A percentile compares a stretch with the other conserved stretches of the same genome.
phyloP scores from a whole-genome alignment of 1,140 invertebrate genomes.

The Cecropterus lyciades region DNA sequence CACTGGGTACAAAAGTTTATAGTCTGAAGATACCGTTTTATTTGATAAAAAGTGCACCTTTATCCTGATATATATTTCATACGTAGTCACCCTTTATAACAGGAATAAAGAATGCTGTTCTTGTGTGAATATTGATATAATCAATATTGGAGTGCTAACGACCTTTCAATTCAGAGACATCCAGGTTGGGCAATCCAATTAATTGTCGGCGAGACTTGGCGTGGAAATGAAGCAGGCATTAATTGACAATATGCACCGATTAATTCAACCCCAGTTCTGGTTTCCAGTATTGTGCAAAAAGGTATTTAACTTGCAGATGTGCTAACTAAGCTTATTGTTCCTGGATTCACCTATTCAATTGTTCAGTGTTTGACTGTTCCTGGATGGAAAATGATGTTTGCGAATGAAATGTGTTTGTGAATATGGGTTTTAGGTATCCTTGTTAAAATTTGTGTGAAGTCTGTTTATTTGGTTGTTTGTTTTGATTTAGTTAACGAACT shows the following conservation, averaged over 20 bases:
- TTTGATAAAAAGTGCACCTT: too few relatives aligned
- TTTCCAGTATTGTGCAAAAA: slow-evolving; percentile 11
- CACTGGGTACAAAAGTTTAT: too few relatives aligned
- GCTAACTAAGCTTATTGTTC: slow-evolving; percentile 34
- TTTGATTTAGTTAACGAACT: too few relatives aligned
- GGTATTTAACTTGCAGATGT: slow-evolving; percentile 31
- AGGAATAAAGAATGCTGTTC: slow-evolving; percentile 12
- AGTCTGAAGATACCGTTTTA: too few relatives aligned
- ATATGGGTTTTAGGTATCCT: too few relatives aligned
- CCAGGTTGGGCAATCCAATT: slow-evolving; percentile 18
- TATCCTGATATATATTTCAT: too few relatives aligned
- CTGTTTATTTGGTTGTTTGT: too few relatives aligned
- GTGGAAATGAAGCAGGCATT: slow-evolving; percentile 17
- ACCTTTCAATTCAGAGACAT: slow-evolving; percentile 2
- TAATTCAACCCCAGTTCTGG: slow-evolving; percentile 31
- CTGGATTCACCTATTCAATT: slow-evolving; percentile 21
- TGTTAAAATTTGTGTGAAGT: too few relatives aligned
- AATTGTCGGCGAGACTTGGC: slow-evolving; percentile 3
- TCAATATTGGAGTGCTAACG: slow-evolving; percentile 18
- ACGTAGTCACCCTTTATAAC: slow-evolving; percentile 1
- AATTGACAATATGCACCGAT: slow-evolving; percentile 34
- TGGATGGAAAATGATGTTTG: slow-evolving; percentile 23
- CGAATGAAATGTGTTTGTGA: slow-evolving; percentile 11
- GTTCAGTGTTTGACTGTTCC: slow-evolving; percentile 10
- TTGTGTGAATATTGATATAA: slow-evolving; percentile 26